Evolutionary conservation across 2,113 vertebrate genomes (phyloP).

Genomic region (Elephas maximus): DNA sequence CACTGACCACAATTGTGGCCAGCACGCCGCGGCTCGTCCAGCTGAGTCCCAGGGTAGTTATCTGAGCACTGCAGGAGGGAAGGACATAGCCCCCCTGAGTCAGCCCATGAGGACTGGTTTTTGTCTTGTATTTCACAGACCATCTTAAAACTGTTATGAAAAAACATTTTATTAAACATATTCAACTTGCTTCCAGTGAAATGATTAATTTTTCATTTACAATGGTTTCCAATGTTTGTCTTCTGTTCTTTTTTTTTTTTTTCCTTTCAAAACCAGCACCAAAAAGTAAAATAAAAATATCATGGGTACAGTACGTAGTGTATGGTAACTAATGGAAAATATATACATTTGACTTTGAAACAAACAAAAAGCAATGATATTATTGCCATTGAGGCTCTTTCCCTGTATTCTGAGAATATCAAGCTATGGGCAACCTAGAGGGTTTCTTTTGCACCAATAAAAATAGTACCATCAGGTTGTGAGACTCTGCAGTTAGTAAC

Average conservation of each 20-base stretch:
- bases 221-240: constrained; percentile 83
- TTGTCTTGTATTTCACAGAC: constrained; percentile 82
- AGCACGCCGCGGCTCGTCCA: constrained; percentile 25
- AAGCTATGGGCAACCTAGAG: constrained; percentile 86
- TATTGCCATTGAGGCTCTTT: constrained; percentile 86
- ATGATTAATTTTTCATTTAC: constrained; percentile 85
- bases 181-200: constrained; percentile 86
- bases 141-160: constrained; percentile 83
- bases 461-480: constrained; percentile 93
- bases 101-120: constrained; percentile 40
- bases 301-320: constrained; percentile 88
- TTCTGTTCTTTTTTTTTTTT: constrained; percentile 60
- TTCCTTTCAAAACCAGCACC: constrained; percentile 87
- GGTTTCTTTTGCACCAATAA: constrained; percentile 85
- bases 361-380: constrained; percentile 77
- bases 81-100: constrained; percentile 21
- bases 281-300: constrained; percentile 83
- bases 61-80: constrained; percentile 26
- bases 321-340: constrained; percentile 87
- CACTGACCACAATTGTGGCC: constrained; percentile 66
- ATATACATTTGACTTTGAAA: constrained; percentile 88
- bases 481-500: constrained; percentile 89
- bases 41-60: constrained; percentile 59
- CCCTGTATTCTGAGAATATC: constrained; percentile 89
- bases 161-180: constrained; percentile 89